A percentile compares a stretch with the other conserved stretches of the same genome.
Evolutionary conservation across 2,888 invertebrate species (phyloP).

Genomic region (Lycocerus yunnanus): DNA sequence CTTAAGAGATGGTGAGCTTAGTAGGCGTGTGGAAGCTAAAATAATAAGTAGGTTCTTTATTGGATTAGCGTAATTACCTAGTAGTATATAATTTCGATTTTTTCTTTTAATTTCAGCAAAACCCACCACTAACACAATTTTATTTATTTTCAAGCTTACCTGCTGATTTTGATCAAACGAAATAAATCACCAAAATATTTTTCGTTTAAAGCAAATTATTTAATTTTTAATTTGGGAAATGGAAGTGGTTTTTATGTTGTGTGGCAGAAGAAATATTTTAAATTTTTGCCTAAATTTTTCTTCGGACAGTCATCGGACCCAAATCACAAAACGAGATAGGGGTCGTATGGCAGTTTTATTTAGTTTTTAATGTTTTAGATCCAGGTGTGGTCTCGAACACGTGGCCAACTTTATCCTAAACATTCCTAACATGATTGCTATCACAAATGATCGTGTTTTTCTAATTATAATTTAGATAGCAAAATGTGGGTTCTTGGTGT

Average conservation of each 20-base stretch:
- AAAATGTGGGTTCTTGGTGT: constrained; percentile 16
- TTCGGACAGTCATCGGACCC: constrained; percentile 3
- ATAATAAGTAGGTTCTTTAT: constrained; percentile 50
- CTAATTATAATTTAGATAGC: constrained; percentile 27
- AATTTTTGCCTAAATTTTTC: constrained; percentile 3
- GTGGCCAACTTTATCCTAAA: constrained; percentile 17
- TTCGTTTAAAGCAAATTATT: constrained; percentile 7
- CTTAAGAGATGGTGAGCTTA: constrained; percentile 21
- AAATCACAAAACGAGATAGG: constrained; percentile 7
- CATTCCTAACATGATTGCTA: constrained; percentile 24
- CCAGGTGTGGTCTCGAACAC: constrained; percentile 23
- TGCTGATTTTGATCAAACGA: constrained; percentile 14
- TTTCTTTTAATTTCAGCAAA: neutral
- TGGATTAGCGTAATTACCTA: constrained; percentile 53
- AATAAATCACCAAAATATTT: constrained; percentile 13
- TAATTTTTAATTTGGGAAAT: constrained; percentile 14
- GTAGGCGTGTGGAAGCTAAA: constrained; percentile 54
- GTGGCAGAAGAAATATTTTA: neutral
- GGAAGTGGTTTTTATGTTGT: neutral
- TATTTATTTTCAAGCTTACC: constrained; percentile 4
- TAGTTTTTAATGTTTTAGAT: constrained; percentile 14
- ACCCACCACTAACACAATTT: neutral
- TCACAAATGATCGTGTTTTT: constrained; percentile 16
- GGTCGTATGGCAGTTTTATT: constrained; percentile 27
- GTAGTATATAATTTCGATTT: constrained; percentile 26